These are phyloP conservation scores for Atta colombica DNA, from an alignment of 1,140 invertebrate species.

Conservation along the genomic window DNA sequence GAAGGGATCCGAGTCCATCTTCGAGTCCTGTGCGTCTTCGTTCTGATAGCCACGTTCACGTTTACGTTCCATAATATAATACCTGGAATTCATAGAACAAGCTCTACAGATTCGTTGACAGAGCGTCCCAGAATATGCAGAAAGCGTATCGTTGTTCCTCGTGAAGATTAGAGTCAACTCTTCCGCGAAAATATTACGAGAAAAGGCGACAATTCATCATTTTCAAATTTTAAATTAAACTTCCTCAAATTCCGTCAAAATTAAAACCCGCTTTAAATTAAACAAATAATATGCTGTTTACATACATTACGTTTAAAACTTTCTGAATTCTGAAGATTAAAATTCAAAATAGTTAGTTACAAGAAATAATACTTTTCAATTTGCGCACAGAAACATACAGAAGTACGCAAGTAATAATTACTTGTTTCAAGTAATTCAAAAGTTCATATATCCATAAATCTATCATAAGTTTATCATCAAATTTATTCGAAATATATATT, in stretches of 20 bases:
- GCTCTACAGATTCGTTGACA: not conserved
- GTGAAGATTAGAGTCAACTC: not conserved
- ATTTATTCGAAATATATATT: too few species aligned
- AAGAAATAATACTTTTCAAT: too few species aligned
- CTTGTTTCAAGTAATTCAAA: too few species aligned
- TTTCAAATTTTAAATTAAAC: slow-evolving; percentile 33
- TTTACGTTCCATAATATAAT: slow-evolving; percentile 66
- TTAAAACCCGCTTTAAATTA: slow-evolving; percentile 1
- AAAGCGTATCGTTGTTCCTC: slow-evolving; percentile 16
- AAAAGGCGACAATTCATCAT: not conserved
- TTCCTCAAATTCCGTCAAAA: slow-evolving; percentile 4
- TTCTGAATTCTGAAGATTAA: not conserved
- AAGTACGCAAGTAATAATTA: too few species aligned
- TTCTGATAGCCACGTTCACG: slow-evolving; percentile 43
- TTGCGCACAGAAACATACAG: too few species aligned
- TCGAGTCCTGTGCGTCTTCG: slow-evolving; percentile 65
- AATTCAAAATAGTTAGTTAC: not conserved
- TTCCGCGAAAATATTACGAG: not conserved
- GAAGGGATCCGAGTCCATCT: slow-evolving; percentile 75
- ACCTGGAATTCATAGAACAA: slow-evolving; percentile 60
- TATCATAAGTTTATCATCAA: too few species aligned
- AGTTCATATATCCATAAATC: too few species aligned
- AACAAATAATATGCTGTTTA: not conserved
- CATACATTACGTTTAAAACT: not conserved
- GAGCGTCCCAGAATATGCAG: not conserved